A percentile compares a stretch with the other conserved stretches of the same genome.
These are phyloP conservation scores for Drosophila setosimentum DNA, from an alignment of 2,888 invertebrate species.

Conservation along the genomic window DNA sequence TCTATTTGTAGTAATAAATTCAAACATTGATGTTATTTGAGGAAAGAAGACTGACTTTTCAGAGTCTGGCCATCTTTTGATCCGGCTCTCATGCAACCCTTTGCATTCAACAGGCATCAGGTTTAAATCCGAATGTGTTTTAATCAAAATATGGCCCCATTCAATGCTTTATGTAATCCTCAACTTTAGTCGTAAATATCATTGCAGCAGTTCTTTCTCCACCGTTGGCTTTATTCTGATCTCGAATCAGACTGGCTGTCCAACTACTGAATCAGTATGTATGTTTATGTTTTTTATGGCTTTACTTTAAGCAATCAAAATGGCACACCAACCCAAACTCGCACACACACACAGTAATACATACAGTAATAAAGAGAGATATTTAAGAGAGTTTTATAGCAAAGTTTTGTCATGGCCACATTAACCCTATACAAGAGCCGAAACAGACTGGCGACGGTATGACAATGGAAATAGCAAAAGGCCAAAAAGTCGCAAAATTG, in stretches of 20 bases:
- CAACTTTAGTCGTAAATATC: conserved; percentile 34
- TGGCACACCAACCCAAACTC: conserved; percentile 1
- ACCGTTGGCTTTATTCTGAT: conserved; percentile 23
- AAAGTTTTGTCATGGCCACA: conserved; percentile 33
- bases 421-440: conserved; percentile 41
- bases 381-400: not conserved
- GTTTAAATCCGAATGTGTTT: not conserved
- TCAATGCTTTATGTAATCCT: conserved; percentile 26
- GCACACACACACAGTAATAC: too few species aligned
- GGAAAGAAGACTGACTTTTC: not conserved
- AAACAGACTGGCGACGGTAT: conserved; percentile 11
- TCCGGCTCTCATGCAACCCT: not conserved
- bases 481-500: conserved; percentile 26
- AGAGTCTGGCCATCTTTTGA: not conserved
- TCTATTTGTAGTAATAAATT: not conserved
- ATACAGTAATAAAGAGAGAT: conserved; percentile 4
- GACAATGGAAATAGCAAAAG: not conserved
- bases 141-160: conserved; percentile 4
- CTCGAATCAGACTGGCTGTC: conserved; percentile 6
- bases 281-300: conserved; percentile 52
- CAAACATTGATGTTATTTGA: not conserved
- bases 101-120: conserved; percentile 30
- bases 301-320: conserved; percentile 50
- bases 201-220: not conserved
- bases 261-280: conserved; percentile 8